phyloP scores from a whole-genome alignment of 1,140 invertebrate genomes.

The Drosophila persimilis region DNA sequence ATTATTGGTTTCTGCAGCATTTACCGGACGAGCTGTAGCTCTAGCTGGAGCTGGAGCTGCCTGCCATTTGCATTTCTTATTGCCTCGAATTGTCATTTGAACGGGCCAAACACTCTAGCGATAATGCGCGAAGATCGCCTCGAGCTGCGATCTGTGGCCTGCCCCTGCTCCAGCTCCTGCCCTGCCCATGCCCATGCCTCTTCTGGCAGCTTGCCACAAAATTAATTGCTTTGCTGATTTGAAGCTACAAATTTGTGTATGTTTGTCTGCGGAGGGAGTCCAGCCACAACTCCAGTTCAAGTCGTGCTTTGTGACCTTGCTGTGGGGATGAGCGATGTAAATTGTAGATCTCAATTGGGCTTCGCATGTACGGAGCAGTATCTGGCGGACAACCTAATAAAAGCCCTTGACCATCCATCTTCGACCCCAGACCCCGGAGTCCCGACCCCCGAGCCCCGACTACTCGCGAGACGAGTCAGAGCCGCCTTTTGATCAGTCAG shows the following conservation, averaged over 20 bases:
- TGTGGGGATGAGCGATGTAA: background rate
- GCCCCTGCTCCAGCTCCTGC: no score
- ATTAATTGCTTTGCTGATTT: constrained; percentile 75
- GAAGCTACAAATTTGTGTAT: constrained; percentile 43
- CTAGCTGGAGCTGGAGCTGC: no score
- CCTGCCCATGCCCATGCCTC: no score
- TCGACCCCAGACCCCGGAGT: background rate
- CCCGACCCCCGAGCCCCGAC: background rate
- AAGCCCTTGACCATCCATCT: constrained; percentile 47
- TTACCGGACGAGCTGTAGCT: constrained; percentile 33
- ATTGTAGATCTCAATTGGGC: constrained; percentile 41
- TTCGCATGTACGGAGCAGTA: constrained; percentile 26
- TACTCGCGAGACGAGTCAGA: constrained; percentile 1
- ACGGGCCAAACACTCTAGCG: constrained; percentile 11
- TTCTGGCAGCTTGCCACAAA: constrained; percentile 38
- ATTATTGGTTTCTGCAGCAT: constrained; percentile 74
- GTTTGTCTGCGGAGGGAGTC: constrained; percentile 11
- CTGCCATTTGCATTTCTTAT: constrained; percentile 76
- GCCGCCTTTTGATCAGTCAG: constrained; percentile 75
- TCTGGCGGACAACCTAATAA: constrained; percentile 39
- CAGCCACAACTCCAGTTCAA: no score
- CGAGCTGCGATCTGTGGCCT: background rate
- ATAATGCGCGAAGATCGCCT: constrained; percentile 68
- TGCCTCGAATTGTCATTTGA: constrained; percentile 68
- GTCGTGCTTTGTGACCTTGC: no score